Evolutionary conservation across 1,140 invertebrate species (phyloP), one percentile per base, ranked within the genome.

Genomic region (Battus philenor): DNA sequence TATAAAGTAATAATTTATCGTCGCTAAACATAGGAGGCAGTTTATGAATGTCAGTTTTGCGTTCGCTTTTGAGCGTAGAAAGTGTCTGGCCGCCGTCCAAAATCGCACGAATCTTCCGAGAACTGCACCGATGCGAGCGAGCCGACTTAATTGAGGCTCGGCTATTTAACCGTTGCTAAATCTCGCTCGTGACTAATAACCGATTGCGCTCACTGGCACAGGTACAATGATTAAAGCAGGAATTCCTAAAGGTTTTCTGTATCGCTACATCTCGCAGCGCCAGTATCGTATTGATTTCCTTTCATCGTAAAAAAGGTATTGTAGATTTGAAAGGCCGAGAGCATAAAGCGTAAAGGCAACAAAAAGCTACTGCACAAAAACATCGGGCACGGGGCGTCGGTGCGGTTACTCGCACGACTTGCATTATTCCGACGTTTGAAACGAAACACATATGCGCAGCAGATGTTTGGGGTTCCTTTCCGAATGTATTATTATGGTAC

Each of bases 381-480:
- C 58, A 45, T 51, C 51, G 48, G 39, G 44, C 50, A 45, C 54
- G 48, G 38, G 46, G 51, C 59, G 68, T 62, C 67, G 58, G 59
- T 68, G 67, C 53, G 68, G 68, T 75, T 77, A 58, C 61, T 57
- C 50, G 69, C 63, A 66, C 69, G 54, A 71, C 70, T 73, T 75
- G 77, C 75, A 81, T 84, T 83, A 77, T 83, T 72, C 55, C 56
- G 59, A 47, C 54, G 59, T 68, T 68, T 69, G 63, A 64, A 75
- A 67, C 63, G 63, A 44, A 68, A 64, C 62, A 70, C 80, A 84
- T 69, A 80, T 84, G 80, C 69, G 68, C 57, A 62, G 74, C 77
- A 84, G 80, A 84, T 84, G 80, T 78, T 78, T 58, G 61, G 76
- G 79, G 72, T 66, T 72, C 57, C 22, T 67, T 80, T 79, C 69